phyloP scores from a whole-genome alignment of 2,113 vertebrate genomes.

The Panurus biarmicus region DNA sequence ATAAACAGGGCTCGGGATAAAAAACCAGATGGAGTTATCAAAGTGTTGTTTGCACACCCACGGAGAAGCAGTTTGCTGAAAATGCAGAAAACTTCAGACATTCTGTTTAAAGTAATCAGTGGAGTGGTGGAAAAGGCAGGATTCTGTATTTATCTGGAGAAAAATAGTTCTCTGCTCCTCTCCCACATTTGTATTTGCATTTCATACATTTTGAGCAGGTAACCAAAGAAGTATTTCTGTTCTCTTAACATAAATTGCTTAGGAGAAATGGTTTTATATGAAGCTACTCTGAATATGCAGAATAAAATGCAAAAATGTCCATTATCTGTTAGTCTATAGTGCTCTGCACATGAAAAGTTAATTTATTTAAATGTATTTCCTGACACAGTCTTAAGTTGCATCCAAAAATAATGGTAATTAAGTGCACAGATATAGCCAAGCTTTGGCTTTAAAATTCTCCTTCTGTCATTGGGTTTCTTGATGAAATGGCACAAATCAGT shows the following conservation, averaged over 20 bases:
- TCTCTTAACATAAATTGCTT: not conserved
- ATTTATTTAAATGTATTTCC: not conserved
- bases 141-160: not conserved
- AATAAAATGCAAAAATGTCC: not conserved
- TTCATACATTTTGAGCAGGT: not conserved
- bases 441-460: not conserved
- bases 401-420: not conserved
- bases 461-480: not conserved
- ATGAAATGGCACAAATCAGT: not conserved
- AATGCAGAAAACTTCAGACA: not conserved
- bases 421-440: not conserved
- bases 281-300: not conserved
- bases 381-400: not conserved
- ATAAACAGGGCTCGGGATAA: conserved; percentile 21
- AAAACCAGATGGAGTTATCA: not conserved
- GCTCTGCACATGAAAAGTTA: not conserved
- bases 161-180: not conserved
- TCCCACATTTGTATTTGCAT: not conserved
- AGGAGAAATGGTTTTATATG: not conserved
- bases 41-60: conserved; percentile 11
- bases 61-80: not conserved
- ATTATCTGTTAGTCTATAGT: not conserved
- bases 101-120: conserved; percentile 5
- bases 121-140: not conserved
- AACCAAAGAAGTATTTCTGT: not conserved